These are phyloP conservation scores for Carlito syrichta DNA, from an alignment of 2,113 vertebrate genomes.

Conservation along the genomic window DNA sequence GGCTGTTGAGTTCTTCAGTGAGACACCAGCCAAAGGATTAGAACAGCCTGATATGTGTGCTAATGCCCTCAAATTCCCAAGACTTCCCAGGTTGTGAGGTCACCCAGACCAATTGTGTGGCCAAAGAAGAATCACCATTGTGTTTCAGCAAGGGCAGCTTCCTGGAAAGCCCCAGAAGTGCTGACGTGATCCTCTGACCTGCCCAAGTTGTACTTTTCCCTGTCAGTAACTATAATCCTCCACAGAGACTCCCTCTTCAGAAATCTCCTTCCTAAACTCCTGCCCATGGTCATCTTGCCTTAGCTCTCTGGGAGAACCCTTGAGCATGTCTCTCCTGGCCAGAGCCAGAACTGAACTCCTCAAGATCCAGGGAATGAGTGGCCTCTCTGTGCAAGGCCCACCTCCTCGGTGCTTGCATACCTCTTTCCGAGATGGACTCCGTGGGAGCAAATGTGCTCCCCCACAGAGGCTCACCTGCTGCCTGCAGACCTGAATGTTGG, in stretches of 20 bases:
- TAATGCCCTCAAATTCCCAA: neutral
- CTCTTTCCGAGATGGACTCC: neutral
- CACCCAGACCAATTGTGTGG: neutral
- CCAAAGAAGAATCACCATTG: neutral
- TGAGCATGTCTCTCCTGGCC: neutral
- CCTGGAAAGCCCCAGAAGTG: rapidly evolving
- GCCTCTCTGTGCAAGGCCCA: neutral
- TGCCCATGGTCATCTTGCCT: neutral
- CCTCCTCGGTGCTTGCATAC: neutral
- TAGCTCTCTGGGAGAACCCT: neutral
- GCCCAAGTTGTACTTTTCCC: no score
- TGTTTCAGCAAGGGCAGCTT: neutral
- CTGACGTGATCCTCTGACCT: rapidly evolving
- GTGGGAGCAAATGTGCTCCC: neutral
- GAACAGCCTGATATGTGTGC: neutral
- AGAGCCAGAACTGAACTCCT: neutral
- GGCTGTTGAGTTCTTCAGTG: neutral
- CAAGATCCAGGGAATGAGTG: neutral
- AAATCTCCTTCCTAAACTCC: neutral
- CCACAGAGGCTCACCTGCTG: neutral
- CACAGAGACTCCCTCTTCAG: neutral
- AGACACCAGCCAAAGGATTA: neutral
- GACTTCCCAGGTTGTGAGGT: neutral
- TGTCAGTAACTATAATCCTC: neutral
- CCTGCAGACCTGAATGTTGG: neutral